Evolutionary conservation across 2,797 vertebrate genomes (phyloP).

Genomic region (Danionella dracula): DNA sequence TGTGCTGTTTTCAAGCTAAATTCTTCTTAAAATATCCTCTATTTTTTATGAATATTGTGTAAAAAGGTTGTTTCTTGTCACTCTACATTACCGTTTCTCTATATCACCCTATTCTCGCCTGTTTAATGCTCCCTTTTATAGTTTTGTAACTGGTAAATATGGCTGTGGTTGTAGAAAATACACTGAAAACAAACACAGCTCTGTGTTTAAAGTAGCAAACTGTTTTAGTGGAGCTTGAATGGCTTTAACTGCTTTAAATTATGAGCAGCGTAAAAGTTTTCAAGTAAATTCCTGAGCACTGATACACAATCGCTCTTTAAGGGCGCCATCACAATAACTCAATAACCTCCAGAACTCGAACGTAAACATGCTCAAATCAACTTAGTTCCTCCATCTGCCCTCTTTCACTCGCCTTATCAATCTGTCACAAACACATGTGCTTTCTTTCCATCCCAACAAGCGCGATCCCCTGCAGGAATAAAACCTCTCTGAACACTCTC

Average conservation of each 20-base stretch:
- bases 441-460: not conserved
- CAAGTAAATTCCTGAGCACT: constrained; percentile 9
- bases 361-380: constrained; percentile 1
- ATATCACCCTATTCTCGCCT: not conserved
- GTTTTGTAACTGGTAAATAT: not conserved
- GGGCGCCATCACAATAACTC: not conserved
- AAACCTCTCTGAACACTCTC: too few species aligned
- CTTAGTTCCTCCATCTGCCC: not conserved
- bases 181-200: not conserved
- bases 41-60: too few species aligned
- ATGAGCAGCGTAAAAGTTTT: not conserved
- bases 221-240: not conserved
- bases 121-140: not conserved
- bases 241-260: not conserved
- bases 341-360: not conserved
- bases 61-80: too few species aligned
- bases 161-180: not conserved
- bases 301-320: not conserved
- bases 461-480: too few species aligned
- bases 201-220: too few species aligned
- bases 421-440: not conserved
- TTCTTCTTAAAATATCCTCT: too few species aligned
- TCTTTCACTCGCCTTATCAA: not conserved
- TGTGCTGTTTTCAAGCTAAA: too few species aligned
- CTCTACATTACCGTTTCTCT: too few species aligned